Evolutionary conservation across 1,140 invertebrate genomes (phyloP).

Genomic region (Drosophila quadrilineata): DNA sequence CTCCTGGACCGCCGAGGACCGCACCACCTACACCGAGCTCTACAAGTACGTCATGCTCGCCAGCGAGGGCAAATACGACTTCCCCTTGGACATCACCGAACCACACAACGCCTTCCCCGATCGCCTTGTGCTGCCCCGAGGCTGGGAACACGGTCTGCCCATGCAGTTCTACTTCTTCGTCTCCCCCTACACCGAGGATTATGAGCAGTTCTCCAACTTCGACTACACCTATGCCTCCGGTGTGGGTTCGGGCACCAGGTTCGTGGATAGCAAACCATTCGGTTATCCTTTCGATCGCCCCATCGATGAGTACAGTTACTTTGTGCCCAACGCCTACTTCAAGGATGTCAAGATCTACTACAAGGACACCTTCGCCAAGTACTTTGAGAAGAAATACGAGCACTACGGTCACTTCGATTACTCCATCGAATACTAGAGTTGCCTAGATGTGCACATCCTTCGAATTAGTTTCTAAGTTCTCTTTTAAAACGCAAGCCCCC

Average conservation of each 20-base stretch:
- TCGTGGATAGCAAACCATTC: conserved; percentile 65
- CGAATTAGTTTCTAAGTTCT: conserved; percentile 38
- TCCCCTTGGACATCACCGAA: conserved; percentile 82
- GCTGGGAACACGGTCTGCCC: conserved; percentile 84
- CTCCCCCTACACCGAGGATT: conserved; percentile 73
- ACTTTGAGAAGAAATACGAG: conserved; percentile 62
- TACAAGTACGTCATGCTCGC: conserved; percentile 83
- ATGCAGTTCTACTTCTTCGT: conserved; percentile 85
- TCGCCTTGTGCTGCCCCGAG: conserved; percentile 84
- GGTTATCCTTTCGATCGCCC: conserved; percentile 82
- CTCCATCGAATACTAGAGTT: conserved; percentile 45
- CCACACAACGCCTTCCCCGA: conserved; percentile 84
- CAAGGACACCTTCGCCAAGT: conserved; percentile 82
- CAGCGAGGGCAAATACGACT: conserved; percentile 81
- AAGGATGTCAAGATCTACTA: conserved; percentile 80
- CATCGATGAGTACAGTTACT: conserved; percentile 78
- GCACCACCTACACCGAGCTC: conserved; percentile 84
- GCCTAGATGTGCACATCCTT: not conserved
- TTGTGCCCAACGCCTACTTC: conserved; percentile 77
- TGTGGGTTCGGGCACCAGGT: conserved; percentile 66
- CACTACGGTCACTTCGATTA: conserved; percentile 67
- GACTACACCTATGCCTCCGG: conserved; percentile 60
- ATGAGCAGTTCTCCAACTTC: conserved; percentile 61
- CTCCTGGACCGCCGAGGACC: conserved; percentile 84
- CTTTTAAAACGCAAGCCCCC: conserved; percentile 25